Base-by-base conservation (phyloP, 2,888 invertebrate genomes). In the Brassicogethes aeneus region DNA sequence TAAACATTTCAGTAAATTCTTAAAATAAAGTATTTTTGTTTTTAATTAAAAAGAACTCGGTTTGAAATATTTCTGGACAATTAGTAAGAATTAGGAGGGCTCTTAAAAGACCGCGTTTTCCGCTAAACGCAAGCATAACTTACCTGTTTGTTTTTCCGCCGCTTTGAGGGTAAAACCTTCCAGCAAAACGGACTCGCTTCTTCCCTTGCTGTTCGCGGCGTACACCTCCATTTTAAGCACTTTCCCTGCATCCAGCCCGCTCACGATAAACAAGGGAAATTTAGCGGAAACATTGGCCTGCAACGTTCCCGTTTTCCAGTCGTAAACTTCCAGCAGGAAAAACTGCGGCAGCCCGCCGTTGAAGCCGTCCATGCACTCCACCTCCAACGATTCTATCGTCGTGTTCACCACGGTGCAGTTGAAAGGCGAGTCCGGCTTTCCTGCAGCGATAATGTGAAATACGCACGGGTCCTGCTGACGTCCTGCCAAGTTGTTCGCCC, bases 181-280 rank as follows among this genome's bases (percentile, higher is more conserved):
- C 10, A 85, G 65, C 39, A 74, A 64, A 13, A 83, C 76, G 1
- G 76, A 67, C 45, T 88, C 87, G 49, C 90, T 90, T 52, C 81
- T 74, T 12, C 92, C 92, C 57, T 87, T 84, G 3, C 82, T 77
- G 65, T 93, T 93, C 43, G 80, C 79, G 1, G 91, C 84, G 65
- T 86, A 91, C 46, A 92, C 77, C 39, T 82, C 72, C 64, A 92
- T 80, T 55, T 81, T 81, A 50, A 92, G 75, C 12, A 81, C 75
- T 55, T 82, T 82, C 3, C 86, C 90, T 0, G 91, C 78, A 40
- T 85, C 83, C 39, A 93, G 73, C 3, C 81, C 83, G 51, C 79
- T 78, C 1, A 90, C 82, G 41, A 80, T 80, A 70, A 92, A 85
- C 17, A 79, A 72, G 1, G 90, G 84, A 53, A 77, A 76, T 47